Conservation (phyloP, 2,113 vertebrate genomes). For the Lepisosteus osseus region DNA sequence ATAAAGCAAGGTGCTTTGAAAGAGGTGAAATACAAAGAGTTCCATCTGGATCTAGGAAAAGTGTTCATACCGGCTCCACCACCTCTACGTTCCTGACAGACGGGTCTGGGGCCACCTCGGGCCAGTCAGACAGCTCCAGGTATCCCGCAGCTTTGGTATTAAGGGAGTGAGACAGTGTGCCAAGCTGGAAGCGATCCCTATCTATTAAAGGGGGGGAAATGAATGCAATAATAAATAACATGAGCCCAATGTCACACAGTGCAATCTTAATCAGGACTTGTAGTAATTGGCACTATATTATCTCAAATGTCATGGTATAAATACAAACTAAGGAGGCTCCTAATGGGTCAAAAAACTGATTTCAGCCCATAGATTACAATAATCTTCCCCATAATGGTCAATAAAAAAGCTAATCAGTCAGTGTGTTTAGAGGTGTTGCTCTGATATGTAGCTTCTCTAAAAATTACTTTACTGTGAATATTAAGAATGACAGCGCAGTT, state of each 20-base stretch:
- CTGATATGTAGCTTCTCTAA: slow-evolving; percentile 82
- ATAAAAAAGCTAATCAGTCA: slow-evolving; percentile 84
- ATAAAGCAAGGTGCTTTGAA: too few species aligned
- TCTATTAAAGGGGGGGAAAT: slow-evolving; percentile 67
- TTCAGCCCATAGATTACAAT: slow-evolving; percentile 80
- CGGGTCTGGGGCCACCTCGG: slow-evolving; percentile 82
- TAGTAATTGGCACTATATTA: slow-evolving; percentile 75
- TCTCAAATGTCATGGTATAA: slow-evolving; percentile 76
- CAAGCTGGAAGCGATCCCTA: slow-evolving; percentile 91
- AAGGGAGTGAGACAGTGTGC: slow-evolving; percentile 89
- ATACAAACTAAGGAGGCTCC: slow-evolving; percentile 75
- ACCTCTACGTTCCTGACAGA: slow-evolving; percentile 89
- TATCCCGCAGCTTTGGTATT: slow-evolving; percentile 83
- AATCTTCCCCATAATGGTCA: slow-evolving; percentile 79
- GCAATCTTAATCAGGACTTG: slow-evolving; percentile 64
- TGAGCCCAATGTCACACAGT: slow-evolving; percentile 54
- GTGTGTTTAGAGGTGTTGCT: slow-evolving; percentile 81
- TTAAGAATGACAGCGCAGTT: slow-evolving; percentile 95
- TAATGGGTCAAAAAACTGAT: slow-evolving; percentile 75
- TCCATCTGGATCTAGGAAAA: neutral
- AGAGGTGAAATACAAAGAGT: too few species aligned
- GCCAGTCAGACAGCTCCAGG: slow-evolving; percentile 92
- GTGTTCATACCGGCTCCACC: slow-evolving; percentile 72
- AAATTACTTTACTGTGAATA: slow-evolving; percentile 87
- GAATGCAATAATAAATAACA: slow-evolving; percentile 42